Evolutionary conservation across 1,140 invertebrate species (phyloP).

Genomic region (Sogatella furcifera): DNA sequence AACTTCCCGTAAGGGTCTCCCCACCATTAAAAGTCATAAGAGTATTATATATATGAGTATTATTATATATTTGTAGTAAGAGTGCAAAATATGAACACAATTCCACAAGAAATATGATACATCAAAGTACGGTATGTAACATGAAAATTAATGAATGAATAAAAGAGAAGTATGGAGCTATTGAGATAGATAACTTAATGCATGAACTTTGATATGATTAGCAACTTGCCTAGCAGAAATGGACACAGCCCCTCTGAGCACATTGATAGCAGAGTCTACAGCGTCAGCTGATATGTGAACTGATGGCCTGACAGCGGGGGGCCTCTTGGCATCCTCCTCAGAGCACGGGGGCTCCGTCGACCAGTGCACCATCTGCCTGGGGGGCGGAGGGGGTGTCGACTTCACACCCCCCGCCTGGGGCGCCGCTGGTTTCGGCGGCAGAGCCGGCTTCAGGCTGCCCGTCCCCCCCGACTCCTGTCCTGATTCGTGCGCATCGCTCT

Average conservation of each 20-base stretch:
- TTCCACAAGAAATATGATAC: no score
- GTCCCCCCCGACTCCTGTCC: background rate
- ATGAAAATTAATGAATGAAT: no score
- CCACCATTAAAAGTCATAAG: no score
- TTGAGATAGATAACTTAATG: no score
- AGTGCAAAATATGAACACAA: no score
- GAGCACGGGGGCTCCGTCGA: background rate
- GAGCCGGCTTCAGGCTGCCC: constrained; percentile 44
- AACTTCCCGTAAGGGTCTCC: no score
- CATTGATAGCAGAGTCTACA: constrained; percentile 16
- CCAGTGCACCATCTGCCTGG: constrained; percentile 34
- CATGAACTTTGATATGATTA: background rate
- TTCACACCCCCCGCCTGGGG: constrained; percentile 27
- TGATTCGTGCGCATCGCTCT: constrained; percentile 19
- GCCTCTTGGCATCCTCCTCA: background rate
- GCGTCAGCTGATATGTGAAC: constrained; percentile 13
- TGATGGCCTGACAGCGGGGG: background rate
- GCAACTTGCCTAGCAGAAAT: constrained; percentile 6
- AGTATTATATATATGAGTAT: no score
- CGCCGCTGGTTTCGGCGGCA: constrained; percentile 59
- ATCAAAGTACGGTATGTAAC: no score
- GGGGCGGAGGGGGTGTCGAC: constrained; percentile 34
- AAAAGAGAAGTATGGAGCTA: no score
- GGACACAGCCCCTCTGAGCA: constrained; percentile 8
- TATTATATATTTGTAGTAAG: no score